Conservation (phyloP, 2,888 invertebrate genomes). For the Alsophila aescularia region DNA sequence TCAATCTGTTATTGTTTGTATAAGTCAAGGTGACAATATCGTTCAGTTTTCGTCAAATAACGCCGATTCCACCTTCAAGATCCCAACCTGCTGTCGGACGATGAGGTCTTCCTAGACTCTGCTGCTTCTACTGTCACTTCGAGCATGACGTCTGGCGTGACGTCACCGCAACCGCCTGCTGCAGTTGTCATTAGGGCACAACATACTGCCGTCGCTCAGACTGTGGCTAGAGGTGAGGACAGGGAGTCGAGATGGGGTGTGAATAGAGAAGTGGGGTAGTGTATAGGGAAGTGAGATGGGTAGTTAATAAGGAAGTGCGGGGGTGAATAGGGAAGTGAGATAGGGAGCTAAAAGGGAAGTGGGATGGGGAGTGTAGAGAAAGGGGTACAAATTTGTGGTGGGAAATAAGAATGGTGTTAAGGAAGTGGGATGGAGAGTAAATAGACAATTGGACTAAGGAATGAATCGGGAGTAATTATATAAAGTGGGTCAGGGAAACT, state of each 20-base stretch:
- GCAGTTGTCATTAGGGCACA: conserved; percentile 44
- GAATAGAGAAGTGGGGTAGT: background rate
- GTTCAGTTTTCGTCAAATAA: too few species aligned
- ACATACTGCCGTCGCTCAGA: conserved; percentile 47
- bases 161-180: conserved; percentile 24
- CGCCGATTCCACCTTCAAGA: conserved; percentile 36
- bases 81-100: conserved; percentile 66
- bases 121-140: conserved; percentile 58
- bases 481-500: too few species aligned
- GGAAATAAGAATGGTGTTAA: too few species aligned
- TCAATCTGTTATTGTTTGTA: too few species aligned
- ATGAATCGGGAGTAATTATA: too few species aligned
- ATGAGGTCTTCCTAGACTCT: conserved; percentile 73
- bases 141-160: conserved; percentile 40
- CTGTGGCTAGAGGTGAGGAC: conserved; percentile 52
- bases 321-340: background rate
- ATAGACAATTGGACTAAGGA: too few species aligned
- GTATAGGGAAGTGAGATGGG: background rate
- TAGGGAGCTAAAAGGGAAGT: background rate
- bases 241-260: background rate
- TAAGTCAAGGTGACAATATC: too few species aligned
- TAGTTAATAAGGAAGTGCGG: background rate
- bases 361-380: too few species aligned
- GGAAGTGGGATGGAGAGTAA: too few species aligned
- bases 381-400: too few species aligned